Base-by-base conservation (phyloP, 2,113 vertebrate genomes). In the Plestiodon gilberti region DNA sequence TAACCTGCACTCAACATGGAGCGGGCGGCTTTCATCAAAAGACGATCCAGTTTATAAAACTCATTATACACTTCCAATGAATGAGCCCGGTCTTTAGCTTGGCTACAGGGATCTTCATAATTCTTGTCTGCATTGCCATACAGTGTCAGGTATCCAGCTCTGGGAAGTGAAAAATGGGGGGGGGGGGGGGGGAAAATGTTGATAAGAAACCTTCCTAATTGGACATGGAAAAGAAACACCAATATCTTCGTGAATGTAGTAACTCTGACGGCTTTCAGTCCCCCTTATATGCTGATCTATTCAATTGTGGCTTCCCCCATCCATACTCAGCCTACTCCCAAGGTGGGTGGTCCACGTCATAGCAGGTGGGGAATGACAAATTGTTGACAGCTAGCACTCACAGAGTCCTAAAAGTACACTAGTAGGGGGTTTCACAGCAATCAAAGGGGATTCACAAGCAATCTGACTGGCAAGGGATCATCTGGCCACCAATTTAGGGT, bases 111-210 rank as follows among this genome's bases (percentile, higher is more conserved):
- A 88, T 40, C 18, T 91, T 1, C 76, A 84, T 4, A 70, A 83
- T 83, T 95, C 87, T 95, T 96, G 62, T 93, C 92, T 73, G 97
- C 96, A 1, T 94, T 95, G 61, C 96, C 98, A 20, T 96, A 98
- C 25, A 98, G 93, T 0, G 95, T 97, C 90, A 98, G 94, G 90
- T 97, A 98, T 43, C 98, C 98, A 2, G 96, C 96, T 93, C 97
- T 98, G 89, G 9, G 40, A 15, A 52, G 70, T 25, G 10, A 40
- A 28, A 7, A 1, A 70, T 15, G 10, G 11, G 3, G 52, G 10
- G 2, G 9, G 10, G 11, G 3, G 52, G 10, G 2, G 9, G 25
- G 18, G 25, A 61, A 71, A 18, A 59, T 71, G 35, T 2, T 73
- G 25, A 35, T 64, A 20, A 33, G 18, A 64, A 79, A 40, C 17